Evolutionary conservation across 1,140 invertebrate species (phyloP).

Genomic region (Papilio glaucus): DNA sequence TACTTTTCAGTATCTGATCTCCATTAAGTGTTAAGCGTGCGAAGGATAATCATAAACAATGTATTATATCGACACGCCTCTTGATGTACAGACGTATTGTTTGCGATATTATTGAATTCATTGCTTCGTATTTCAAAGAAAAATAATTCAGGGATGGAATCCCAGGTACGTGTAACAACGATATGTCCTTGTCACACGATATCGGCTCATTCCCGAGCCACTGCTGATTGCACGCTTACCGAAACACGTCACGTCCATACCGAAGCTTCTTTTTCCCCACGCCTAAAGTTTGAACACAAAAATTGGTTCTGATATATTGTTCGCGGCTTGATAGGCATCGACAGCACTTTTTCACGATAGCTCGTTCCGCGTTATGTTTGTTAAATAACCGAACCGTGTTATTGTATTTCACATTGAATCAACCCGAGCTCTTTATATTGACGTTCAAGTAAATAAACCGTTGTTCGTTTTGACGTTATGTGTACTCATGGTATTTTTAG

Average conservation of each 20-base stretch:
- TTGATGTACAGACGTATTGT: no score
- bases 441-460: background rate
- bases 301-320: conserved; percentile 11
- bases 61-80: background rate
- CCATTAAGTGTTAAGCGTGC: background rate
- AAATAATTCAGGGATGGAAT: background rate
- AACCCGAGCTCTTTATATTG: background rate
- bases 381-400: conserved; percentile 8
- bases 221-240: conserved; percentile 18
- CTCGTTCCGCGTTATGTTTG: conserved; percentile 5
- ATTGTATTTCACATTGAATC: background rate
- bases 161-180: background rate
- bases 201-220: conserved; percentile 1
- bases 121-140: background rate
- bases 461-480: background rate
- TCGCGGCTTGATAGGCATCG: background rate
- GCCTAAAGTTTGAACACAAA: conserved; percentile 8
- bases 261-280: background rate
- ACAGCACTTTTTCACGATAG: conserved; percentile 1
- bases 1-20: no score
- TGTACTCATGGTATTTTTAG: background rate
- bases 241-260: conserved; percentile 16
- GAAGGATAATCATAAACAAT: background rate
- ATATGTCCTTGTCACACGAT: conserved; percentile 7
- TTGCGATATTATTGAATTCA: background rate